A percentile compares a stretch with the other conserved stretches of the same genome.
phyloP scores from a whole-genome alignment of 2,888 invertebrate genomes.

The Phragmatobia fuliginosa region DNA sequence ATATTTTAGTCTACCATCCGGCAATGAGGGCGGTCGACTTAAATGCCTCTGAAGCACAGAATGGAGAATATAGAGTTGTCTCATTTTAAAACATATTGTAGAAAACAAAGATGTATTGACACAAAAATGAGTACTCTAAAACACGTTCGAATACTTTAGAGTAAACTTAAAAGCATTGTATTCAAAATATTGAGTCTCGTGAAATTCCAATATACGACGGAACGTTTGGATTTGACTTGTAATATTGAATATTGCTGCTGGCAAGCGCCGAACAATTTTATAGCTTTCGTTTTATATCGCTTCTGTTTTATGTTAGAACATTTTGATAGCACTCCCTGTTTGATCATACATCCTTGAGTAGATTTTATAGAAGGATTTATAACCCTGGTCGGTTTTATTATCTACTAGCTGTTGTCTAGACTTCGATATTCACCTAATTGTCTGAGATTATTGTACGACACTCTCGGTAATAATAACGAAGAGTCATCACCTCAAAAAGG shows the following conservation, averaged over 20 bases:
- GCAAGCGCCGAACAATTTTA: neutral
- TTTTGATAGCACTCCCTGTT: neutral
- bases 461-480: too few species aligned
- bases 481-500: too few species aligned
- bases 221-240: neutral
- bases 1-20: too few species aligned
- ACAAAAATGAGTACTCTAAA: neutral
- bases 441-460: neutral
- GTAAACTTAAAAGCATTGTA: neutral
- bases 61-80: too few species aligned
- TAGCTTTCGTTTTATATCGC: neutral
- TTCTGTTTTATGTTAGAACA: neutral
- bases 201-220: neutral
- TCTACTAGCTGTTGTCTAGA: neutral
- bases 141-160: neutral
- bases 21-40: too few species aligned
- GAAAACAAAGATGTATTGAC: neutral
- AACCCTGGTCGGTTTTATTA: neutral
- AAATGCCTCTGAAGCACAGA: too few species aligned
- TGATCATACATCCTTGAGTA: neutral
- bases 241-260: neutral
- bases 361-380: neutral
- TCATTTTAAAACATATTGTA: neutral
- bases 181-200: neutral
- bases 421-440: neutral